Base-by-base conservation (phyloP, 2,797 vertebrate species). In the Orientallactaga sibirica region DNA sequence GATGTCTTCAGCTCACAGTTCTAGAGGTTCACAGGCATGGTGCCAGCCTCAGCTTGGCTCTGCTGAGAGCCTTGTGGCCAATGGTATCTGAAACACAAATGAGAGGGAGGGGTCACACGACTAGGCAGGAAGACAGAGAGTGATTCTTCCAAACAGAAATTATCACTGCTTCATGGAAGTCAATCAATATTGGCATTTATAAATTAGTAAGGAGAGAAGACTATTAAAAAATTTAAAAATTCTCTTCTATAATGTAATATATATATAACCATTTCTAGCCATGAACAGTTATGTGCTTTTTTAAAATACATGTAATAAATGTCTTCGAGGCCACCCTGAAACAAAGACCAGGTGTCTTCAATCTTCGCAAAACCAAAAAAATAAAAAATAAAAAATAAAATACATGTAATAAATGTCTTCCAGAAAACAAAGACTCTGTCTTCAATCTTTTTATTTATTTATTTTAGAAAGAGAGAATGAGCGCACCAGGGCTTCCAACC, bases 91-190 rank as follows among this genome's bases (percentile, higher is more conserved):
- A 16, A 52, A 52, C 9, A 24, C 12, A 33, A 18, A 19, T 83
- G 66, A 58, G 15, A 58, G 24, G 15, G n/a, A 37, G 7, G 16
- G 22, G 37, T 43, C 6, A n/a, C 9, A 22, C 1, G 22, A 20
- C 55, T 37, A 48, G 27, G 24, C n/a, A 85, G 22, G 15, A 58
- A 85, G 68, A n/a, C 67, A 73, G n/a, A 52, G 18, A 71, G 22
- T 73, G n/a, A 70, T 33, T 5, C 43, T 85, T 85, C 33, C 58
- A 87, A 75, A 78, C 91, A 84, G n/a, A 93, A 91, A 77, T 67
- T 68, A 12, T 90, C 19, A 75, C 58, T 83, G 33, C 12, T 92
- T 86, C 70, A 64, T 81, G 24, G 82, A 89, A 11, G 19, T 78
- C 22, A 88, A 9, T 91, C 87, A 88, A 85, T 81, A n/a, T 37